Evolutionary conservation across 2,888 invertebrate genomes (phyloP), one percentile per base, ranked within the genome.

Genomic region (Trissolcus brochymenae): DNA sequence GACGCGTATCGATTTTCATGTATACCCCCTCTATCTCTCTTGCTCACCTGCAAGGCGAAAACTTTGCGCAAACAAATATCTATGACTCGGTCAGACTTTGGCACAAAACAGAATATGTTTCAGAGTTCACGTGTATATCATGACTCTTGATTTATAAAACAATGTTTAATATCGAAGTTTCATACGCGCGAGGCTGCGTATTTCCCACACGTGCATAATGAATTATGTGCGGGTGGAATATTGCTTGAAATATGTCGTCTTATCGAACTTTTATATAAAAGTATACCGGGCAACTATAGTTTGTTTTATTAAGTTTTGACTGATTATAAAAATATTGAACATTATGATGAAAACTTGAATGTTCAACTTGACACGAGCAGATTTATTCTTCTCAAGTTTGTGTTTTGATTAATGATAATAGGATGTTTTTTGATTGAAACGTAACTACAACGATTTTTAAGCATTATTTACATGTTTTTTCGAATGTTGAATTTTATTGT

Each of bases 161-260:
- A 65, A 65, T 65, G 59, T 62, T 62, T 72, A 65, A 71, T 59
- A 60, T 65, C 59, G 16, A 65, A 72, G 65, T 72, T 72, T 71
- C 35, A 14, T 71, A 6, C 51, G 13, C n/a, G 46, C 16, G 13
- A 21, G 53, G n/a, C 4, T 59, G 46, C 53, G 40, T 40, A 54
- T 62, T 51, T 56, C 49, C 56, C 59, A 57, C 53, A 41, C 35
- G 57, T 19, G 41, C 64, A 57, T 14, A 54, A 60, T 59, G 72
- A 72, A 64, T 71, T 71, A 71, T 71, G 62, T 59, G 57, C 71
- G 40, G 29, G 19, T 56, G 64, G 21, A 46, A 64, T 65, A 40
- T 49, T 56, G 54, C 64, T 59, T 65, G 59, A 72, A 72, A 59
- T 65, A 72, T 62, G 50, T 59, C 49, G 59, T 64, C 71, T 71